Evolutionary conservation across 2,888 invertebrate genomes (phyloP), one percentile per base, ranked within the genome.

Genomic region (Eumacrocentrus americanus): DNA sequence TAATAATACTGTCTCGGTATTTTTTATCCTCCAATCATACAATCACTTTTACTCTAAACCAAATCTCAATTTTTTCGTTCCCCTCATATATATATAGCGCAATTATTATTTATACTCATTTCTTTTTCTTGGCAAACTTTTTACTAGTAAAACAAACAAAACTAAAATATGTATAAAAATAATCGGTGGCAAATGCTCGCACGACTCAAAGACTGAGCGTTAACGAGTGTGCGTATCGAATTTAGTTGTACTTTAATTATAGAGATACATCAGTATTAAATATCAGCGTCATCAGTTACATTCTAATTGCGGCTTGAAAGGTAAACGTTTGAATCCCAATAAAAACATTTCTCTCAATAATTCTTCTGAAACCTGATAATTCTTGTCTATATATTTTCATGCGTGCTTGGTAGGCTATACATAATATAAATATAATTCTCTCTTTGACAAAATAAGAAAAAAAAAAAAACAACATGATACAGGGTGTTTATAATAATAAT

Each of bases 401-500:
- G 67, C 63, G 67, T 64, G 67, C 67, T 67, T 67, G 61, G 58
- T 67, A 67, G 67, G 67, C 66, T 63, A 67, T 42, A 58, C 51
- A 29, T 29, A 29, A 29, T 29, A 29, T 29, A 29, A 6, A 9
- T 9, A 9, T 29, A 29, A 29, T 52, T 57, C 34, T 47, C 48
- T 47, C 44, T 50, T 48, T 48, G 60, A 47, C 42, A 60, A 50
- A 56, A 60, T 56, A 42, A 52, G 38, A 40, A 58, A 25, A 54
- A 54, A 46, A 57, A 29, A 38, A 34, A 61, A 47, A 51, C 37
- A 66, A 66, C 50, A 61, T 61, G 59, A 64, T 66, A 68, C 65
- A 65, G 68, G 66, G 67, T 67, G 65, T 65, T 61, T 66, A 64
- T 61, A n/a, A 29, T 34, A 53, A 63, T 63, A 67, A 64, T 64